Base-by-base conservation (phyloP, 2,113 vertebrate species). In the Hiodon alosoides region DNA sequence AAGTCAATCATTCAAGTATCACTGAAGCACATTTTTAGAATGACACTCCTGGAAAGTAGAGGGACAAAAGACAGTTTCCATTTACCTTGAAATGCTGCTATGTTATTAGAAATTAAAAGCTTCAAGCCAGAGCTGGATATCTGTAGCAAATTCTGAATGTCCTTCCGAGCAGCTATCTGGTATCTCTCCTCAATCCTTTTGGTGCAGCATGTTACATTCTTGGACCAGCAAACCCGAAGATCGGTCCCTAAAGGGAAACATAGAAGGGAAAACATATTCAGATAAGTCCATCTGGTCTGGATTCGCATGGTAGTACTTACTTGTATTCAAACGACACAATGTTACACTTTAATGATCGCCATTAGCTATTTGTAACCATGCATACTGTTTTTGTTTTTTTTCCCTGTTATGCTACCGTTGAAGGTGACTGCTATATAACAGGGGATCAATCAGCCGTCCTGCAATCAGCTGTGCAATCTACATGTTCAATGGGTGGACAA, bases 31-130 rank as follows among this genome's bases (percentile, higher is more conserved):
- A 7, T 47, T 52, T 11, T 51, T 50, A 68, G 48, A 11, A 55
- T 10, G 14, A 54, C n/a, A 55, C 16, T 57, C 7, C 54, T 58
- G 5, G 4, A 1, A 13, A 6, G 10, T n/a, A 71, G 47, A 71
- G 3, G 31, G 31, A 31, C 31, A 31, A 31, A 31, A 31, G 31
- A 31, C 31, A 31, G 31, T 31, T 0, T 31, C 31, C 31, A 2
- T 66, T 86, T 90, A 97, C 95, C 95, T 91, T 96, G 95, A 88
- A 96, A 95, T 80, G 90, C 83, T 46, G 93, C 94, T 68, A 94
- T 91, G 76, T 95, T 93, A 69, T 0, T 87, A 4, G 92, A 92
- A 80, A 95, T 90, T 73, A 95, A 89, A 73, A 92, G 84, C 81
- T 95, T 95, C 6, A 96, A 82, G 0, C 83, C 68, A 74, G 92